These are phyloP conservation scores for Cephalophus harveyi DNA, from an alignment of 2,113 vertebrate genomes.

Conservation along the genomic window DNA sequence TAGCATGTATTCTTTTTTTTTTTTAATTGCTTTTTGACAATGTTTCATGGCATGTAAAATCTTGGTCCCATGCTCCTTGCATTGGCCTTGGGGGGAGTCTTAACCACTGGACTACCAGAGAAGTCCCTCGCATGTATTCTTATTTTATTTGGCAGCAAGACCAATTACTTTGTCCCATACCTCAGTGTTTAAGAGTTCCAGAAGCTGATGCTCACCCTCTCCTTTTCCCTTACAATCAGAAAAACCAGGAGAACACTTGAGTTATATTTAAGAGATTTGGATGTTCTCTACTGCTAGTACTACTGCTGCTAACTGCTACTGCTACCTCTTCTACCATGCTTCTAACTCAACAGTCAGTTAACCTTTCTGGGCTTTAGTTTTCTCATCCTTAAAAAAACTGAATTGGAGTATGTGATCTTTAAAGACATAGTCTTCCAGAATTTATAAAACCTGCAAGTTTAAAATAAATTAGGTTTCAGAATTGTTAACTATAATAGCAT, in stretches of 20 bases:
- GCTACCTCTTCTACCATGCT: background rate
- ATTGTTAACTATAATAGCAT: conserved; percentile 14
- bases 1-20: background rate
- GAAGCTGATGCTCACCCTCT: background rate
- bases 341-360: background rate
- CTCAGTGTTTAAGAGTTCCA: background rate
- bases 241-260: background rate
- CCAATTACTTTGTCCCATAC: background rate
- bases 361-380: conserved; percentile 20
- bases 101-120: background rate
- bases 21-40: background rate
- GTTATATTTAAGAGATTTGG: background rate
- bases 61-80: background rate
- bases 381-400: conserved; percentile 8
- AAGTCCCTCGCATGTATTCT: background rate
- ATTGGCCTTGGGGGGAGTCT: background rate
- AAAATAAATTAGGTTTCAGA: conserved; percentile 28
- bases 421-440: background rate
- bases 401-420: background rate
- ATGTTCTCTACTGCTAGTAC: background rate
- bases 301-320: background rate
- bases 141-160: background rate
- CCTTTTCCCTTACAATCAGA: background rate
- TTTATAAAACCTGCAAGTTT: conserved; percentile 10
- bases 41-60: background rate